phyloP scores from a whole-genome alignment of 2,113 vertebrate genomes.

The Galemys pyrenaicus region DNA sequence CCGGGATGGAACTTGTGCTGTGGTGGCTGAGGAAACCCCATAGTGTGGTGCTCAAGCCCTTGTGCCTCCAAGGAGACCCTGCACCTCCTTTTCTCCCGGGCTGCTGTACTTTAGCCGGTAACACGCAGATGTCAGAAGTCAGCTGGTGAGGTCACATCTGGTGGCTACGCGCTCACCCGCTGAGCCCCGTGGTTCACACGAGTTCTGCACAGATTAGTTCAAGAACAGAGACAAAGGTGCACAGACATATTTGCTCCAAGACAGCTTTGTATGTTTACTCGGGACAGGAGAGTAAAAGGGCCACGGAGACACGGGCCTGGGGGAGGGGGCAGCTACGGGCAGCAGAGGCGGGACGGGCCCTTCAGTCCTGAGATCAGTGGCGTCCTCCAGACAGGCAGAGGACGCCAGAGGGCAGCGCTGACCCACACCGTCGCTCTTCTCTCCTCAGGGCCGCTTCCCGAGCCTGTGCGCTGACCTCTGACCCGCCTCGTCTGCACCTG shows the following conservation, averaged over 20 bases:
- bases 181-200: slow-evolving; percentile 63
- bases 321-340: background rate
- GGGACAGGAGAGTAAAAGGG: background rate
- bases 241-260: too few relatives aligned
- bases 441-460: background rate
- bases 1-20: too few relatives aligned
- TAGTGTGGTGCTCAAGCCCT: too few relatives aligned
- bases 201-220: slow-evolving; percentile 84
- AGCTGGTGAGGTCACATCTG: too few relatives aligned
- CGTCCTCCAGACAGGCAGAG: background rate
- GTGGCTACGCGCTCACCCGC: background rate
- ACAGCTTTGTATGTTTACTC: background rate
- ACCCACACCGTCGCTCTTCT: background rate
- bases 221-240: slow-evolving; percentile 42
- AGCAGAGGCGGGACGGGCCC: background rate
- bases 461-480: background rate
- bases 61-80: accelerated
- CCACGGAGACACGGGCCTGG: background rate
- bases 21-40: too few relatives aligned
- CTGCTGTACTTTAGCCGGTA: slow-evolving; percentile 48
- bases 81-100: background rate
- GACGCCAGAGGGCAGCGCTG: background rate
- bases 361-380: background rate
- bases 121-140: background rate
- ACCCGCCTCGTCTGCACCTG: background rate